A percentile compares a stretch with the other conserved stretches of the same genome.
Conservation (phyloP, 2,797 vertebrate species). For the Triplophysa yarkandensis region DNA sequence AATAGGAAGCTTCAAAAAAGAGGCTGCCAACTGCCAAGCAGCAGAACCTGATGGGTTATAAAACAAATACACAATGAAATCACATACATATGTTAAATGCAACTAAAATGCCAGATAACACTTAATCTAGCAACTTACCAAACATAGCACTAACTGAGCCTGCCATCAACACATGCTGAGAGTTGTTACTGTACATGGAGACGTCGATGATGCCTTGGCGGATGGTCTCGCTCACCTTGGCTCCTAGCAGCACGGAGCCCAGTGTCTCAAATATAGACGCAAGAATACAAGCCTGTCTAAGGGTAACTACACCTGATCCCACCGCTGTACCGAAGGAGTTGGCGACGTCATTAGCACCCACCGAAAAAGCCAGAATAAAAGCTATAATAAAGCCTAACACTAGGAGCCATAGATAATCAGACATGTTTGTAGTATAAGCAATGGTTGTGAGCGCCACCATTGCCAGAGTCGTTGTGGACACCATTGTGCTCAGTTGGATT, state of each 20-base stretch:
- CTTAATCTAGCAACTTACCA: slow-evolving; percentile 74
- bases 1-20: slow-evolving; percentile 95
- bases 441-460: slow-evolving; percentile 57
- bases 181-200: slow-evolving; percentile 81
- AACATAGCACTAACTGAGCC: slow-evolving; percentile 97
- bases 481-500: slow-evolving; percentile 70
- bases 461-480: slow-evolving; percentile 69
- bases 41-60: slow-evolving; percentile 83
- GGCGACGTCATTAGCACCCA: slow-evolving; percentile 97
- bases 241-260: slow-evolving; percentile 93
- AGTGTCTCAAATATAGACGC: slow-evolving; percentile 93
- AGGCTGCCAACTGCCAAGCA: slow-evolving; percentile 94
- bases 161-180: slow-evolving; percentile 82
- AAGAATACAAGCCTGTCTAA: slow-evolving; percentile 90
- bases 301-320: slow-evolving; percentile 94
- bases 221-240: slow-evolving; percentile 96
- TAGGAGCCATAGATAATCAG: slow-evolving; percentile 83
- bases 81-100: not conserved
- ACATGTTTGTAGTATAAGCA: slow-evolving; percentile 45
- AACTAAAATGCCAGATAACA: not conserved
- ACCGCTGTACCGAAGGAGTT: slow-evolving; percentile 98
- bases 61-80: not conserved
- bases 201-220: slow-evolving; percentile 93
- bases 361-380: slow-evolving; percentile 94
- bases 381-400: slow-evolving; percentile 94